Conservation (phyloP, 2,113 vertebrate genomes). For the Speoplatyrhinus poulsoni region DNA sequence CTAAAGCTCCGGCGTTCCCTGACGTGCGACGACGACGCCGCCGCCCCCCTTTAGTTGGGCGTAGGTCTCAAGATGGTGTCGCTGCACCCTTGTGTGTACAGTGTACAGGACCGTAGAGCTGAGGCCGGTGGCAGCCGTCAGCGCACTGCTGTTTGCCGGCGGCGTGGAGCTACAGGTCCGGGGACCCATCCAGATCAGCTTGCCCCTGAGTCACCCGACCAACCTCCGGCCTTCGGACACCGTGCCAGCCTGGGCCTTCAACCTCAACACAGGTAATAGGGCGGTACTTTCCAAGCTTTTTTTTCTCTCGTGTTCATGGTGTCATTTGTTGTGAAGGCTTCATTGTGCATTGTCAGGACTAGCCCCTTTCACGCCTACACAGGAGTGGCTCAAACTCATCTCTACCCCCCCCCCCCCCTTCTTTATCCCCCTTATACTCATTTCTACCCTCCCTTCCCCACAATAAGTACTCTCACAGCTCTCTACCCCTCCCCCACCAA, state of each 20-base stretch:
- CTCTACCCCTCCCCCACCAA: no score
- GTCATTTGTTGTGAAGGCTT: not conserved
- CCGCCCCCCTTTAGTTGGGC: no score
- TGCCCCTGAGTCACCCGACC: constrained; percentile 78
- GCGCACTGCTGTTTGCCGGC: constrained; percentile 78
- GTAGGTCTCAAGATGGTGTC: not conserved
- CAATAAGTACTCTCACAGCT: no score
- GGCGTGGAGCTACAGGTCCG: constrained; percentile 82
- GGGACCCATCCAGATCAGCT: constrained; percentile 85
- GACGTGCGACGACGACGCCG: no score
- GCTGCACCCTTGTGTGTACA: constrained; percentile 42
- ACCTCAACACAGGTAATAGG: constrained; percentile 82
- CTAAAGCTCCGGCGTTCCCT: no score
- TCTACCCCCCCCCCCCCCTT: no score
- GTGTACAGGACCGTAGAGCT: constrained; percentile 83
- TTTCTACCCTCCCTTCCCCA: no score
- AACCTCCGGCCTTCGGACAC: constrained; percentile 76
- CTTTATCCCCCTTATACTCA: no score
- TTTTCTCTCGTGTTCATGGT: no score
- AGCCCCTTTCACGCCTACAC: no score
- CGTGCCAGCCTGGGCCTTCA: constrained; percentile 89
- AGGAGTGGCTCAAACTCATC: no score
- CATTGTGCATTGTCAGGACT: not conserved
- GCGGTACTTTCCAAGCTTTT: not conserved
- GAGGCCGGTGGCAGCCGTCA: constrained; percentile 84